These are phyloP conservation scores for Spilosoma lubricipeda DNA, from an alignment of 2,888 invertebrate species.

Conservation along the genomic window DNA sequence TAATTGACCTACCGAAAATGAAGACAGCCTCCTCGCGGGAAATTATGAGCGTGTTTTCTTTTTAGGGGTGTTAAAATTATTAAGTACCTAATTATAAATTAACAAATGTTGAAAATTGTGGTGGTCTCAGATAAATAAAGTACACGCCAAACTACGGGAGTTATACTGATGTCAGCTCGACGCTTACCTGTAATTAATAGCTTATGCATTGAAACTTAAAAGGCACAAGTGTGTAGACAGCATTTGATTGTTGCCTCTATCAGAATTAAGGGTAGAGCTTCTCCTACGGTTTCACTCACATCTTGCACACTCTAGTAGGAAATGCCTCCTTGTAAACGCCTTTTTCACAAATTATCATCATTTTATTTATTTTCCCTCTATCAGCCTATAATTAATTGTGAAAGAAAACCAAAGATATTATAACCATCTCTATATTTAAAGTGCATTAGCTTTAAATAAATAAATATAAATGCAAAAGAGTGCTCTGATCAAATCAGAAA, in stretches of 20 bases:
- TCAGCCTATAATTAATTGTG: not conserved
- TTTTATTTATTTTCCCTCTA: not conserved
- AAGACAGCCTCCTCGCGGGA: not conserved
- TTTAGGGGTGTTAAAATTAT: not conserved
- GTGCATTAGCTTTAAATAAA: not conserved
- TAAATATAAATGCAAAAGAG: not conserved
- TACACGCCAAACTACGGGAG: no score
- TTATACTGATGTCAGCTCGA: no score
- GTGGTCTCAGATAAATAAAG: no score
- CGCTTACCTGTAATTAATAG: no score
- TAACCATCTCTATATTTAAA: no score
- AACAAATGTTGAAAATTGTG: no score
- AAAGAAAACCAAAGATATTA: not conserved
- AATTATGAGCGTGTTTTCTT: not conserved
- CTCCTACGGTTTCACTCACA: not conserved
- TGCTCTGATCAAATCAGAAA: not conserved
- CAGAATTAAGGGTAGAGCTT: no score
- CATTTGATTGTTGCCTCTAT: not conserved
- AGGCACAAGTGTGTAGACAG: not conserved
- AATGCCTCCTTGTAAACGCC: no score
- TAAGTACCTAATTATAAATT: no score
- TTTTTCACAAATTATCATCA: no score
- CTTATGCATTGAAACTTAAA: not conserved
- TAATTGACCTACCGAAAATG: constrained; percentile 39
- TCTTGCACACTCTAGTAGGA: no score